Evolutionary conservation across 1,140 invertebrate genomes (phyloP).

Genomic region (Leptonema lineaticorne): DNA sequence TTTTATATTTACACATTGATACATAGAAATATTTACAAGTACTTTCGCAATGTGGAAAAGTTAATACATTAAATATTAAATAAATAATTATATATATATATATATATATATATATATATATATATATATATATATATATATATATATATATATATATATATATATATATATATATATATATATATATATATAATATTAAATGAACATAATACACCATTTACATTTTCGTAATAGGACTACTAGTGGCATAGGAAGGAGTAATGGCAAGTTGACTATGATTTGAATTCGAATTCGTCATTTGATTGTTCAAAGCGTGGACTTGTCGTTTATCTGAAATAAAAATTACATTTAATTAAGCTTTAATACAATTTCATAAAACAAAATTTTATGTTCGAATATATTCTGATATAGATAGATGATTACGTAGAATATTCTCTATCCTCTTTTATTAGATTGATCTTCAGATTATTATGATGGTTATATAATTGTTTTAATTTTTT

Average conservation of each 20-base stretch:
- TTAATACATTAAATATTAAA: background rate
- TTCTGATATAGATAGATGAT: too few relatives aligned
- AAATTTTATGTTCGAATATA: too few relatives aligned
- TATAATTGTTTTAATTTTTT: too few relatives aligned
- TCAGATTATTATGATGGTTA: background rate
- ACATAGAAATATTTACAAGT: background rate
- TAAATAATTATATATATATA: background rate
- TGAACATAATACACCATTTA: background rate
- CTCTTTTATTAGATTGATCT: too few relatives aligned
- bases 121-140: background rate
- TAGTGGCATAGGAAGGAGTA: background rate
- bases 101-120: background rate
- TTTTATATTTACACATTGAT: background rate
- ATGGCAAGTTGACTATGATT: constrained; percentile 34
- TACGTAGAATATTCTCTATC: too few relatives aligned
- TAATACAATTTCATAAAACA: background rate
- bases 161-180: background rate
- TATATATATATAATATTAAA: background rate
- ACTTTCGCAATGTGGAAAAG: background rate
- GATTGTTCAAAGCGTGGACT: constrained; percentile 2
- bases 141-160: background rate
- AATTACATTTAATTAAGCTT: constrained; percentile 11
- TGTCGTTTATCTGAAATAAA: constrained; percentile 38
- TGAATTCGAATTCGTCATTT: constrained; percentile 37
- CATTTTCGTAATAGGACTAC: constrained; percentile 23